Conservation (phyloP, 1,140 invertebrate species). For the Dinoponera quadriceps region DNA sequence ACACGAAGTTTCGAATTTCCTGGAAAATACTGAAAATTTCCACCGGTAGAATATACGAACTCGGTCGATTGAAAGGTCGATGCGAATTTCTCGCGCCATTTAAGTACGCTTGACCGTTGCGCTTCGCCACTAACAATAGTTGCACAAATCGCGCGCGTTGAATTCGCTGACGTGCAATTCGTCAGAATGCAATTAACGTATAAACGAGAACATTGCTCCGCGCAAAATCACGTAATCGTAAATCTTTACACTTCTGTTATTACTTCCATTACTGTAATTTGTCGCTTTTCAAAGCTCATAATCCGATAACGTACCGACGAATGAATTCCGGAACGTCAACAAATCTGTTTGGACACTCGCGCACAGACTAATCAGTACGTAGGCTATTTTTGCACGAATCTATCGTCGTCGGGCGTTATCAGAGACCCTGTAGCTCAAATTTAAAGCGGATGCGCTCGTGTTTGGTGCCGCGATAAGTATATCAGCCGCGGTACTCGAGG, state of each 20-base stretch:
- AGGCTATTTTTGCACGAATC: slow-evolving; percentile 26
- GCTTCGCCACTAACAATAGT: not conserved
- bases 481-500: not conserved
- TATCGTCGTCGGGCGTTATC: slow-evolving; percentile 26
- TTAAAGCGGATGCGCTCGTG: slow-evolving; percentile 49
- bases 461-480: slow-evolving; percentile 32
- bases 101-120: not conserved
- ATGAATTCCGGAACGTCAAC: slow-evolving; percentile 1
- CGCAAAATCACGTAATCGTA: slow-evolving; percentile 62
- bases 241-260: slow-evolving; percentile 54
- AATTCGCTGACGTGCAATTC: not conserved
- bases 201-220: slow-evolving; percentile 2
- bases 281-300: not conserved
- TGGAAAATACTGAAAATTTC: not conserved
- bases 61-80: not conserved
- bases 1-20: not conserved
- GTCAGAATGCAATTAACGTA: slow-evolving; percentile 1
- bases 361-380: slow-evolving; percentile 12
- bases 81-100: not conserved
- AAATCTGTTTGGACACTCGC: not conserved
- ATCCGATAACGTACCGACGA: not conserved
- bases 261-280: not conserved
- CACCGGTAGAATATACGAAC: not conserved
- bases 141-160: not conserved
- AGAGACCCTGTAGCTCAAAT: slow-evolving; percentile 22